A percentile compares a stretch with the other conserved stretches of the same genome.
phyloP scores from a whole-genome alignment of 2,888 invertebrate genomes.

The Alentia gelatinosa region DNA sequence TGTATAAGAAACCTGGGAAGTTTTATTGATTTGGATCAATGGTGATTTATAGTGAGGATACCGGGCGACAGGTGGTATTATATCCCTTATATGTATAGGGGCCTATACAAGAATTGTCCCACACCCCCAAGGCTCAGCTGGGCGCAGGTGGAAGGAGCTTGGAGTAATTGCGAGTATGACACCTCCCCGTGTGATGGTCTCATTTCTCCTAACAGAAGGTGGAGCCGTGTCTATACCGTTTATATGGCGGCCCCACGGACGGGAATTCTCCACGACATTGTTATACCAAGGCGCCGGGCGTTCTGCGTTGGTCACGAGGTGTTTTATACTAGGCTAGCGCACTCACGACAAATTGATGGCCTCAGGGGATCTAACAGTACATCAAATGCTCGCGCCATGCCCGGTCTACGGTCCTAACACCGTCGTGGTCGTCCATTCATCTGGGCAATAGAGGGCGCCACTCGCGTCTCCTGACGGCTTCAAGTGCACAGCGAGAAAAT shows the following conservation, averaged over 20 bases:
- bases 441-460: neutral
- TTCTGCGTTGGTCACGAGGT: neutral
- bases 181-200: neutral
- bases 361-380: conserved; percentile 20
- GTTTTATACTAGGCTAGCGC: neutral
- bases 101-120: neutral
- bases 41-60: neutral
- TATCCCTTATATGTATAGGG: neutral
- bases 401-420: neutral
- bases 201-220: no score
- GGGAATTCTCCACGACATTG: neutral
- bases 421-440: neutral
- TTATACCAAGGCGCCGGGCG: neutral
- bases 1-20: neutral
- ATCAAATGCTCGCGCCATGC: neutral
- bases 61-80: neutral
- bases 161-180: neutral
- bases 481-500: neutral
- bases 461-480: neutral
- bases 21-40: conserved; percentile 10
- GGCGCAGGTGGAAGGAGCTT: neutral
- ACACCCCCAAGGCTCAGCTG: neutral
- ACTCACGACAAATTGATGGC: conserved; percentile 32
- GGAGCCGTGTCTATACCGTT: no score
- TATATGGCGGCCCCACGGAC: no score